Base-by-base conservation (phyloP, 2,888 invertebrate genomes). In the Cheiracanthium punctorium region DNA sequence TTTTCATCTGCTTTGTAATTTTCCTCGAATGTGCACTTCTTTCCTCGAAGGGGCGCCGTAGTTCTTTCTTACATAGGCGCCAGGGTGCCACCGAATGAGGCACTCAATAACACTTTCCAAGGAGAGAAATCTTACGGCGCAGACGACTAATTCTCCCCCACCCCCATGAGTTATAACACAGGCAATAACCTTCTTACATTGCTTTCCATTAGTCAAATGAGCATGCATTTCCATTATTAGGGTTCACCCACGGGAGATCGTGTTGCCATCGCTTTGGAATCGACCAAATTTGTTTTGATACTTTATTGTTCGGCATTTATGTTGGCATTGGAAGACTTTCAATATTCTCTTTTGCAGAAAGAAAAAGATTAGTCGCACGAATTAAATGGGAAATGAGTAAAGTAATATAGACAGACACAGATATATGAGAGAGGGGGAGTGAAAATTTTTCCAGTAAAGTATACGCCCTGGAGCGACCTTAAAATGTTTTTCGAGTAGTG, bases 191-290 rank as follows among this genome's bases (percentile, higher is more conserved):
- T 24, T 48, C 43, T 48, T 24, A 24, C 20, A 58, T 24, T 58
- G 58, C 24, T 58, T 20, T 58, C 58, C 58, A 58, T 58, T 58
- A 58, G 58, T 58, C 24, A 58, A 58, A 58, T 58, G 58, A 58
- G 24, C 24, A 20, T 24, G 7, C 24, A 58, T 58, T 58, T 24
- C 12, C 24, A 58, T 24, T 24, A 58, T 24, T 24, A 24, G 58
- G 58, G 24, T 48, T 48, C n/a, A 17, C 43, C 10, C 14, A 17
- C 43, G 43, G 43, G 43, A 48, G 43, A 48, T 48, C 43, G 10
- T 10, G 43, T 48, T 10, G 17, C 43, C 43, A 10, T 7, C 7
- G 43, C n/a, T 17, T 17, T 48, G 17, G 14, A 48, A 48, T 48
- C 17, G 43, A 17, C 17, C 17, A 48, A 48, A 48, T 48, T 10